phyloP scores from a whole-genome alignment of 2,797 vertebrate species.

The Mormyrops attenuatus region DNA sequence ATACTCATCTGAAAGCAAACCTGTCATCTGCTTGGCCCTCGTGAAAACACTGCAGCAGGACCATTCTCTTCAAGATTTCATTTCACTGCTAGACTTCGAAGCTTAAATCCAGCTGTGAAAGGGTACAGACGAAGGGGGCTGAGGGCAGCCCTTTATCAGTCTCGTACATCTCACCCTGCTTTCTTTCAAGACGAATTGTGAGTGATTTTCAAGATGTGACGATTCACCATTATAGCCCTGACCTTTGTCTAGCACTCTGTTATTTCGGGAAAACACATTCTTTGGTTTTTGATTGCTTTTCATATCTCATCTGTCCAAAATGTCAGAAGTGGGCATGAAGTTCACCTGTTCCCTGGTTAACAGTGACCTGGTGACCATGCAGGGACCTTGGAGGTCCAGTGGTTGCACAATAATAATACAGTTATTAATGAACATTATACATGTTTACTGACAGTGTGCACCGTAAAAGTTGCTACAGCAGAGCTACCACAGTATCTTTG shows the following conservation, averaged over 20 bases:
- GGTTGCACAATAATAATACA: neutral
- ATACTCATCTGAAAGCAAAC: neutral
- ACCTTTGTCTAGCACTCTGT: constrained; percentile 32
- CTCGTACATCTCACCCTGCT: constrained; percentile 23
- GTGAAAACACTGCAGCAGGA: neutral
- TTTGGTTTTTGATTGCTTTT: constrained; percentile 37
- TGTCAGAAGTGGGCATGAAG: constrained; percentile 38
- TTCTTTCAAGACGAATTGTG: constrained; percentile 15
- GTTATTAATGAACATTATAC: neutral
- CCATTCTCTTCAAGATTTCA: neutral
- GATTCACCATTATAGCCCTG: constrained; percentile 24
- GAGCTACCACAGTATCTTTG: neutral
- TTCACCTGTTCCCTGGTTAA: constrained; percentile 32
- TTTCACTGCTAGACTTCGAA: constrained; percentile 1
- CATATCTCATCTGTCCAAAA: constrained; percentile 20
- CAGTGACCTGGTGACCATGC: neutral
- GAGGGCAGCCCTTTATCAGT: constrained; percentile 15
- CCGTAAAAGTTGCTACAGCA: neutral
- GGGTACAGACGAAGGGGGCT: constrained; percentile 18
- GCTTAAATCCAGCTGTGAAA: constrained; percentile 10
- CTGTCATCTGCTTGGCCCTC: neutral
- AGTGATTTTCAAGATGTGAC: constrained; percentile 31
- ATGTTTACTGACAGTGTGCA: neutral
- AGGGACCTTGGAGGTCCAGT: neutral
- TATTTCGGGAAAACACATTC: constrained; percentile 29